Conservation (phyloP, 2,113 vertebrate species). For the Gnathonemus longibarbis region DNA sequence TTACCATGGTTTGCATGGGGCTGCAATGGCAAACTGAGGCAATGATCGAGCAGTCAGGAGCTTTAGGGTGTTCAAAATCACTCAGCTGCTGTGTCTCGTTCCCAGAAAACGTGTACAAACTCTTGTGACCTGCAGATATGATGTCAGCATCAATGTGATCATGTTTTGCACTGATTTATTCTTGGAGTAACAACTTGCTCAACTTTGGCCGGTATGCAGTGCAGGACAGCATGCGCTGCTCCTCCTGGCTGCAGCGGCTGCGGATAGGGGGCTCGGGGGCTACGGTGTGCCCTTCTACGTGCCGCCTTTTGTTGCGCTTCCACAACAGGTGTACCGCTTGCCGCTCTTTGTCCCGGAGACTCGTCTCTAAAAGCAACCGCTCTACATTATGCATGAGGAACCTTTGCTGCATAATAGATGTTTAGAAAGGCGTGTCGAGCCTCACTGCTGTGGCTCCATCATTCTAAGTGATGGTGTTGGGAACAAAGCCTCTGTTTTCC, state of each 20-base stretch:
- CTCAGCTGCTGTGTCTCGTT: not conserved
- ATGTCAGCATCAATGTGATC: not conserved
- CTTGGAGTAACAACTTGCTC: not conserved
- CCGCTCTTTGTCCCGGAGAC: conserved; percentile 50
- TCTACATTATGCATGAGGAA: conserved; percentile 79
- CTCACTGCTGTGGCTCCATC: conserved; percentile 64
- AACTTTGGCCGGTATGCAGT: not conserved
- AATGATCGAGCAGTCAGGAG: not conserved
- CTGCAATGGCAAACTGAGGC: not conserved
- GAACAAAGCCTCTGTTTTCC: conserved; percentile 51
- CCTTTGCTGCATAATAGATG: conserved; percentile 74
- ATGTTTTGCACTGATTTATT: not conserved
- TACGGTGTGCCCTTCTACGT: conserved; percentile 9
- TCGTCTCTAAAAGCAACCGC: conserved; percentile 45
- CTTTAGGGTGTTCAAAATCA: not conserved
- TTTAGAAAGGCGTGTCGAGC: conserved; percentile 65
- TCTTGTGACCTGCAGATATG: not conserved
- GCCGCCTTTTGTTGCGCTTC: conserved; percentile 35
- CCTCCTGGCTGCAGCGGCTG: conserved; percentile 47
- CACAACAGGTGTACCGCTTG: conserved; percentile 48
- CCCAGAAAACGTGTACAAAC: not conserved
- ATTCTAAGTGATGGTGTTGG: conserved; percentile 59
- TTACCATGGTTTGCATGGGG: not conserved
- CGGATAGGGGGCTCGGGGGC: conserved; percentile 38
- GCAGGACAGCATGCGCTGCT: not conserved